phyloP scores from a whole-genome alignment of 2,888 invertebrate genomes.

The Phrixothrix hirtus region DNA sequence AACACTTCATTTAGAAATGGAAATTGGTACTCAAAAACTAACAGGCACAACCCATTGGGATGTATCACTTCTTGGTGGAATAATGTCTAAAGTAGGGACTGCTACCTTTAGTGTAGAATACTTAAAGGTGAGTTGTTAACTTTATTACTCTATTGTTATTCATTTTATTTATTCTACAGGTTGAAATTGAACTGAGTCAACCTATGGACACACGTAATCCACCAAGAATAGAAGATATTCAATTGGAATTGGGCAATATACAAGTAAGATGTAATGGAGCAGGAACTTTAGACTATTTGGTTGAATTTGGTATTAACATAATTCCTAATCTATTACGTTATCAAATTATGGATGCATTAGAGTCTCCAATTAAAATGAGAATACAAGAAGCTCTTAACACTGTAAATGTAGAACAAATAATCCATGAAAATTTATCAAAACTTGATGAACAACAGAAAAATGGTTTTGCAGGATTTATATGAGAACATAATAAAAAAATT shows the following conservation, averaged over 20 bases:
- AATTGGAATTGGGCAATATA: slow-evolving; percentile 82
- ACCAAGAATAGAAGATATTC: slow-evolving; percentile 72
- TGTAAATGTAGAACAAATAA: slow-evolving; percentile 73
- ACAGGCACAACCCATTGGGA: slow-evolving; percentile 81
- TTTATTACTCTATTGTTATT: background rate
- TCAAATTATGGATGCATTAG: slow-evolving; percentile 84
- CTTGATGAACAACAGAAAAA: slow-evolving; percentile 63
- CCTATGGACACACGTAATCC: slow-evolving; percentile 75
- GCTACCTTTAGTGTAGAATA: slow-evolving; percentile 80
- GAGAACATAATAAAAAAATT: no score
- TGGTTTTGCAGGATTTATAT: slow-evolving; percentile 47
- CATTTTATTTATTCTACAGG: slow-evolving; percentile 42
- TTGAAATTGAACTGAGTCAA: slow-evolving; percentile 71
- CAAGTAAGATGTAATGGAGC: slow-evolving; percentile 83
- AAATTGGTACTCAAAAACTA: slow-evolving; percentile 79
- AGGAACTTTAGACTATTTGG: slow-evolving; percentile 81
- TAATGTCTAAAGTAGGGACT: slow-evolving; percentile 71
- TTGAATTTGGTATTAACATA: slow-evolving; percentile 80
- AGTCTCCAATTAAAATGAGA: slow-evolving; percentile 74
- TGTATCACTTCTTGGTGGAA: slow-evolving; percentile 67
- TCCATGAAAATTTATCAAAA: slow-evolving; percentile 70
- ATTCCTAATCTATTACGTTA: slow-evolving; percentile 83
- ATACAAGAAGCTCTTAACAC: slow-evolving; percentile 75
- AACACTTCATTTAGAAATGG: slow-evolving; percentile 67
- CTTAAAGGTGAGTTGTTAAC: slow-evolving; percentile 59